phyloP scores from a whole-genome alignment of 2,888 invertebrate species.

The Archaeoteleia sp. region DNA sequence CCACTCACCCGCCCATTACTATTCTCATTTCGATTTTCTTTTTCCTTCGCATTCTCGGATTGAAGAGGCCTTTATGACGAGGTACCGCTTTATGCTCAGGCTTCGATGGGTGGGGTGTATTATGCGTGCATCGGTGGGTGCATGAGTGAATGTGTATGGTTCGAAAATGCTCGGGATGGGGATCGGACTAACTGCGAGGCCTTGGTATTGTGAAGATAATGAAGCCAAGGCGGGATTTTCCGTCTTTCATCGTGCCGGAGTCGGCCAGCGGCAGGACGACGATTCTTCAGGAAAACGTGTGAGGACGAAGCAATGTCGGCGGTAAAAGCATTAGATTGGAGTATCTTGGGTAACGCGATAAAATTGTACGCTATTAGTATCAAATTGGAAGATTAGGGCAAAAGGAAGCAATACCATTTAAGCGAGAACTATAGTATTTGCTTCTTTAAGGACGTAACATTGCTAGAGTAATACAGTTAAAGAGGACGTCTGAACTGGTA shows the following conservation, averaged over 20 bases:
- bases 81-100: slow-evolving; percentile 66
- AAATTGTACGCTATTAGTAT: too few relatives aligned
- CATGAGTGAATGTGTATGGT: slow-evolving; percentile 37
- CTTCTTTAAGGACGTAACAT: too few relatives aligned
- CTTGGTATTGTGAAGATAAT: slow-evolving; percentile 63
- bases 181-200: slow-evolving; percentile 56
- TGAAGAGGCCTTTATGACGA: slow-evolving; percentile 70
- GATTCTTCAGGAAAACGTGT: slow-evolving; percentile 30
- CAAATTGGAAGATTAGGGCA: too few relatives aligned
- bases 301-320: slow-evolving; percentile 16
- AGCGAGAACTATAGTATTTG: too few relatives aligned
- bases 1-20: slow-evolving; percentile 44
- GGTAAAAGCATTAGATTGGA: too few relatives aligned
- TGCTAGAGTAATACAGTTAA: too few relatives aligned
- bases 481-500: too few relatives aligned
- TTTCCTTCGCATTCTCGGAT: slow-evolving; percentile 64
- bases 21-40: slow-evolving; percentile 68
- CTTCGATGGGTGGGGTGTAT: slow-evolving; percentile 63
- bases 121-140: slow-evolving; percentile 68
- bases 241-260: slow-evolving; percentile 56
- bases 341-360: too few relatives aligned
- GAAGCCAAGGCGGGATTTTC: slow-evolving; percentile 67
- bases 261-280: slow-evolving; percentile 26
- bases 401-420: too few relatives aligned
- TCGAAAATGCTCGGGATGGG: slow-evolving; percentile 41